These are phyloP conservation scores for Acanthisitta chloris DNA, from an alignment of 2,113 vertebrate genomes.

Conservation along the genomic window DNA sequence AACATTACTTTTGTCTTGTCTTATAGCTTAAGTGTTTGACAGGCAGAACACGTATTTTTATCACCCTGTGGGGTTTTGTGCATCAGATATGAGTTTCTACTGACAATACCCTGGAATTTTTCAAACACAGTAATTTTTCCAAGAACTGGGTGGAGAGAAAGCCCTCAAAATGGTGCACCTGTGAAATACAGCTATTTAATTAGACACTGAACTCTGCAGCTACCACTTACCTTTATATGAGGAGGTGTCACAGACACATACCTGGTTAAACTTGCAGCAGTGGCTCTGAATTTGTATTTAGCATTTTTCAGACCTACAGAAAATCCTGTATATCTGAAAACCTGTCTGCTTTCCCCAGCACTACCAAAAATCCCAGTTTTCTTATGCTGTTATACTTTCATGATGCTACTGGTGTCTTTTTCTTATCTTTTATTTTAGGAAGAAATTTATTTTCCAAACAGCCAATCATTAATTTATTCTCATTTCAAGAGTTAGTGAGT, in stretches of 20 bases:
- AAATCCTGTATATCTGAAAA: not conserved
- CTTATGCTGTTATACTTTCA: not conserved
- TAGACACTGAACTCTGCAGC: not conserved
- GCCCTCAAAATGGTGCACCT: not conserved
- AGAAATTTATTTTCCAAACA: not conserved
- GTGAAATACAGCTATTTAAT: not conserved
- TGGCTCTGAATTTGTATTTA: not conserved
- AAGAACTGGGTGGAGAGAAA: not conserved
- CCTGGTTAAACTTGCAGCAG: not conserved
- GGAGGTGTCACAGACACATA: not conserved
- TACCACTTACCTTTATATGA: not conserved
- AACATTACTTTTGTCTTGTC: not conserved
- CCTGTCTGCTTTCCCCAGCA: not conserved
- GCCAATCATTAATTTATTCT: not conserved
- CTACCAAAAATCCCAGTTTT: not conserved
- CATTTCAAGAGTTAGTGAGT: not conserved
- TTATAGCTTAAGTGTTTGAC: not conserved
- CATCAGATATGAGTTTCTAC: not conserved
- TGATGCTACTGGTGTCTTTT: rapidly evolving
- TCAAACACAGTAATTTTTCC: not conserved
- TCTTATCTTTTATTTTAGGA: too few species aligned
- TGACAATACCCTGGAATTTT: not conserved
- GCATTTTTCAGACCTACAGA: not conserved
- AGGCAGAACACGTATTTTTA: not conserved
- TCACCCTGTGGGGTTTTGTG: not conserved